phyloP scores from a whole-genome alignment of 2,888 invertebrate species.

The Amorpha juglandis region DNA sequence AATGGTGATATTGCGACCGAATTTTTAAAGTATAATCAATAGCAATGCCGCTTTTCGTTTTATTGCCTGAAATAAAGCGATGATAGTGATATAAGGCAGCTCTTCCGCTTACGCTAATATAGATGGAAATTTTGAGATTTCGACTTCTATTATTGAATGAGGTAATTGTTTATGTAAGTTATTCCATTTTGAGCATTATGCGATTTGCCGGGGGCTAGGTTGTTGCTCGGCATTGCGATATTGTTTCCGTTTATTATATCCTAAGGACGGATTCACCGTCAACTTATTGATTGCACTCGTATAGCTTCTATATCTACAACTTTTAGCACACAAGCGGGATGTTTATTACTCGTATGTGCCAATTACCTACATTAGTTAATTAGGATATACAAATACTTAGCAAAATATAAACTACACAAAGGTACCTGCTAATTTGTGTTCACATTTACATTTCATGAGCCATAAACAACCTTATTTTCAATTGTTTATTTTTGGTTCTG shows the following conservation, averaged over 20 bases:
- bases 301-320: not conserved
- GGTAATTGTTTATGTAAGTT: not conserved
- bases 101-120: not conserved
- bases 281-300: too few species aligned
- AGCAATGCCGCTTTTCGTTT: not conserved
- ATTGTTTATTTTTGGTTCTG: not conserved
- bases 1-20: slow-evolving; percentile 12
- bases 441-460: not conserved
- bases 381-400: not conserved
- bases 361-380: not conserved
- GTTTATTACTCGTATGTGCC: not conserved
- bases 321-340: not conserved
- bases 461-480: too few species aligned
- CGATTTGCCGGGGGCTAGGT: not conserved
- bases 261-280: too few species aligned
- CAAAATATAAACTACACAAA: not conserved
- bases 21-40: slow-evolving; percentile 17
- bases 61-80: slow-evolving; percentile 4
- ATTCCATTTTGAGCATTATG: not conserved
- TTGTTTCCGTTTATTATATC: too few species aligned
- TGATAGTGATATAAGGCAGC: not conserved
- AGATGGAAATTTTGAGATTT: not conserved
- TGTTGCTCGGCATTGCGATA: not conserved
- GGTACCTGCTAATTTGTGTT: not conserved
- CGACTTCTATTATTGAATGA: not conserved